Evolutionary conservation across 2,888 invertebrate genomes (phyloP).

Genomic region (Apeira syringaria): DNA sequence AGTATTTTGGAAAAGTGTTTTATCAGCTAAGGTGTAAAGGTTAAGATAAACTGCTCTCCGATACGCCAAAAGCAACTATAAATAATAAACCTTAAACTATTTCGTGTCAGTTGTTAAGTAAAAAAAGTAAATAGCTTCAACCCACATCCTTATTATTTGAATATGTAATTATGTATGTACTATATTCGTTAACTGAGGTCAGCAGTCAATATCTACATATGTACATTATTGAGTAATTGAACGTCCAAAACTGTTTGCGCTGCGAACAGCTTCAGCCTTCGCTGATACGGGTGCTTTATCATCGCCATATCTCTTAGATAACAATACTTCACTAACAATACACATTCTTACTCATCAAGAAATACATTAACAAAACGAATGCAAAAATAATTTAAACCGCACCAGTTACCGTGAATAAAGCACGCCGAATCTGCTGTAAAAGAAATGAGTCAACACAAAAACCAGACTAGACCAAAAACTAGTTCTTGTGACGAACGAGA

Average conservation of each 20-base stretch:
- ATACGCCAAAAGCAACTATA: too few species aligned
- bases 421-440: slow-evolving; percentile 25
- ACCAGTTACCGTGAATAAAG: slow-evolving; percentile 8
- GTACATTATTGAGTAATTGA: neutral
- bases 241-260: slow-evolving; percentile 4
- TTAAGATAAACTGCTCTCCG: too few species aligned
- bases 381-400: slow-evolving; percentile 13
- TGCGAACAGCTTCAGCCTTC: slow-evolving; percentile 11
- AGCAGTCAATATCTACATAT: slow-evolving; percentile 7
- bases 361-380: slow-evolving; percentile 3
- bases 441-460: slow-evolving; percentile 38
- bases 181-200: slow-evolving; percentile 6
- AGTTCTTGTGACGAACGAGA: slow-evolving; percentile 35
- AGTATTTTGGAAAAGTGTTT: too few species aligned
- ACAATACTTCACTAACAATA: slow-evolving; percentile 5
- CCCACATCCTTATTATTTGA: slow-evolving; percentile 3
- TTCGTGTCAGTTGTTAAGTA: too few species aligned
- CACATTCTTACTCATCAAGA: slow-evolving; percentile 10
- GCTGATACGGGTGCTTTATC: slow-evolving; percentile 13
- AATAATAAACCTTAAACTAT: too few species aligned
- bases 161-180: slow-evolving; percentile 1
- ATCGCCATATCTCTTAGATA: slow-evolving; percentile 14
- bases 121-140: slow-evolving; percentile 14
- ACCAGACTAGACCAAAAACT: slow-evolving; percentile 37
- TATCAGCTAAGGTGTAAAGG: too few species aligned